A percentile compares a stretch with the other conserved stretches of the same genome.
Conservation (phyloP, 2,888 invertebrate species). For the Drosophila ustulata region DNA sequence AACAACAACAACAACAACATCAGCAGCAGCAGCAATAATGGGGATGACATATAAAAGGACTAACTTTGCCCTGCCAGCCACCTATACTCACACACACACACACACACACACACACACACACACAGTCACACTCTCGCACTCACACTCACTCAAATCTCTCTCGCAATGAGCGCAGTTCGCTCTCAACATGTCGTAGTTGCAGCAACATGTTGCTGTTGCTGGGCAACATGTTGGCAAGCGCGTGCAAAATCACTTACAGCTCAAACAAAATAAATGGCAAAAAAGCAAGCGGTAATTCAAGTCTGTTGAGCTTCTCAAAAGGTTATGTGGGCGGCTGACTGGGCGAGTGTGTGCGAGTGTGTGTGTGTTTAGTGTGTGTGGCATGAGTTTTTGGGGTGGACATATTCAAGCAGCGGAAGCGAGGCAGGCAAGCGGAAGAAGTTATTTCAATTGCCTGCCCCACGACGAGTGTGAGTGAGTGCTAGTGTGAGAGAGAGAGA, state of each 20-base stretch:
- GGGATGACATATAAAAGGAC: constrained; percentile 63
- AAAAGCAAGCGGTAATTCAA: constrained; percentile 69
- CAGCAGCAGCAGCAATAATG: constrained; percentile 30
- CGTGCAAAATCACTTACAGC: constrained; percentile 66
- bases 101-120: constrained; percentile 19
- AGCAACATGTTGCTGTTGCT: constrained; percentile 54
- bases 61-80: constrained; percentile 46
- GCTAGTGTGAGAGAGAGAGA: constrained; percentile 14
- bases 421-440: constrained; percentile 77
- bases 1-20: constrained; percentile 15
- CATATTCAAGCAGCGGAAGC: constrained; percentile 78
- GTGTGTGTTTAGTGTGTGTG: constrained; percentile 6
- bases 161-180: constrained; percentile 20
- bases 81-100: constrained; percentile 19
- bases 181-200: constrained; percentile 41
- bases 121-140: neutral
- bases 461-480: constrained; percentile 25
- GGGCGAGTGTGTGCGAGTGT: constrained; percentile 27
- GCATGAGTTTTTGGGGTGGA: constrained; percentile 64
- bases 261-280: constrained; percentile 67
- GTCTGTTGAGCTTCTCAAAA: constrained; percentile 65
- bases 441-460: constrained; percentile 77
- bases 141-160: neutral
- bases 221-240: constrained; percentile 63
- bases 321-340: constrained; percentile 42